These are phyloP conservation scores for Erynnis tages DNA, from an alignment of 2,888 invertebrate species.

Conservation along the genomic window DNA sequence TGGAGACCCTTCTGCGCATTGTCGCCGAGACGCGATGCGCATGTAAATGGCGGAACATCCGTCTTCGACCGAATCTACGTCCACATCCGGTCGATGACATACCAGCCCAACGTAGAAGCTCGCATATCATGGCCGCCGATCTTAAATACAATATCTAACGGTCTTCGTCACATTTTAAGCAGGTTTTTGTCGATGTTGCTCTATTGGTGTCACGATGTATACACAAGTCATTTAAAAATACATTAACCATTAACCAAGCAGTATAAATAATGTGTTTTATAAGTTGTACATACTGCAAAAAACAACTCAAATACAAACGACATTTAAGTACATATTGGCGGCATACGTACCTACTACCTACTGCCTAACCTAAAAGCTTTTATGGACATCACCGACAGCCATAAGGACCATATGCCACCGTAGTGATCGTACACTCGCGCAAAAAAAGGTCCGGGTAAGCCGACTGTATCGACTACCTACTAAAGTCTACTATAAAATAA, in stretches of 20 bases:
- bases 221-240: too few relatives aligned
- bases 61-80: conserved; percentile 61
- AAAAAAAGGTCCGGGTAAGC: conserved; percentile 37
- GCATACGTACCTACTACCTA: conserved; percentile 34
- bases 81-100: conserved; percentile 60
- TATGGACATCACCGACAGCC: conserved; percentile 66
- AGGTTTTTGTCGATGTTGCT: conserved; percentile 12
- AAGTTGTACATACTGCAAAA: neutral
- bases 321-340: conserved; percentile 32
- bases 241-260: too few relatives aligned
- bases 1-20: conserved; percentile 40
- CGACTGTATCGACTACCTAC: conserved; percentile 2
- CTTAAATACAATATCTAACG: conserved; percentile 24
- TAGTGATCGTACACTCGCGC: conserved; percentile 62
- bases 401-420: conserved; percentile 67
- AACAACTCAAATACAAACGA: conserved; percentile 18
- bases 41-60: conserved; percentile 74
- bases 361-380: conserved; percentile 64
- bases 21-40: conserved; percentile 53
- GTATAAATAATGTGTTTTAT: too few relatives aligned
- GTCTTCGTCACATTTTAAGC: conserved; percentile 20
- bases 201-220: conserved; percentile 11
- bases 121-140: conserved; percentile 31
- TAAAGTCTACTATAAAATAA: conserved; percentile 10
- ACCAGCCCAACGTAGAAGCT: conserved; percentile 34